A percentile compares a stretch with the other conserved stretches of the same genome.
phyloP scores from a whole-genome alignment of 2,113 vertebrate species.

The Trichechus manatus region DNA sequence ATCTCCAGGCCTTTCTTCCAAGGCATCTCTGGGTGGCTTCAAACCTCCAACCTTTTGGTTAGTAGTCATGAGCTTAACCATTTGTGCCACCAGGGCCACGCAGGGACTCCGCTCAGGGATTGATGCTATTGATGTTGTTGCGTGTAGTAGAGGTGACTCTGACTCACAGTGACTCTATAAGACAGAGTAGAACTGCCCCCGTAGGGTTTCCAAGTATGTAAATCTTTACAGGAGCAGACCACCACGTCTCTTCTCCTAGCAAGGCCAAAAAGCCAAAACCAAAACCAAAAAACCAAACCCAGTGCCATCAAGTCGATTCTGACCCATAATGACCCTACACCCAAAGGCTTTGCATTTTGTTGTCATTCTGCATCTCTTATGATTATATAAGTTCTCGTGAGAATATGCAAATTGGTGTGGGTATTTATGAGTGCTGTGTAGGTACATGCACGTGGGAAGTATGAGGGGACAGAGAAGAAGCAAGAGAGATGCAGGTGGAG shows the following conservation, averaged over 20 bases:
- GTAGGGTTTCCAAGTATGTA: not conserved
- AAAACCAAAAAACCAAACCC: no score
- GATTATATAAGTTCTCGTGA: not conserved
- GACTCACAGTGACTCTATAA: no score
- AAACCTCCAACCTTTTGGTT: not conserved
- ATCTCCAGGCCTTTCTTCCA: not conserved
- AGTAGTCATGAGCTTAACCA: not conserved
- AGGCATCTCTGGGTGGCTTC: not conserved
- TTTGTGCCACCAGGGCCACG: not conserved
- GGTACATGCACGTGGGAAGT: not conserved
- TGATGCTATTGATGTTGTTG: not conserved
- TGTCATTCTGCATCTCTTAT: not conserved
- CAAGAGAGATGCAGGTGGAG: fast-evolving
- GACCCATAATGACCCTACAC: no score
- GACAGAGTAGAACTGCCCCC: not conserved
- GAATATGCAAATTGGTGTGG: fast-evolving
- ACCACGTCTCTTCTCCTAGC: not conserved
- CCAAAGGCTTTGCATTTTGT: not conserved
- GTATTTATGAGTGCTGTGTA: fast-evolving
- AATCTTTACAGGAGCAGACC: not conserved
- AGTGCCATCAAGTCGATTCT: no score
- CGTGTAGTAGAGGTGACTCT: no score
- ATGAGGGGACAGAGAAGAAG: not conserved
- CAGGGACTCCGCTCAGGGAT: not conserved
- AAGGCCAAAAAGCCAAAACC: not conserved